These are phyloP conservation scores for Embiotoca jacksoni DNA, from an alignment of 2,113 vertebrate genomes.

Conservation along the genomic window DNA sequence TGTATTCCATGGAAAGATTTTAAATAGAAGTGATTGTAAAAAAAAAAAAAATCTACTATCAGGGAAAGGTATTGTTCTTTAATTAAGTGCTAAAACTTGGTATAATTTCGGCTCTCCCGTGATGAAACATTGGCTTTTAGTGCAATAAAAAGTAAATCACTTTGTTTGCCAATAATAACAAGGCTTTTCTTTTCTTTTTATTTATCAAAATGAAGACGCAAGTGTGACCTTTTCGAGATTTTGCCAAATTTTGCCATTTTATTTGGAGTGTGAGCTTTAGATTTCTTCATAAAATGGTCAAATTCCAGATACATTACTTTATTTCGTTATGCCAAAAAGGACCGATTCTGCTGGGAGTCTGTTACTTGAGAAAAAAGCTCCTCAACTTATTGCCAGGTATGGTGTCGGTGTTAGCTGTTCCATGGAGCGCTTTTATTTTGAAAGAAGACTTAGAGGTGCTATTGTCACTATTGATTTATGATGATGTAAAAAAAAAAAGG, in stretches of 20 bases:
- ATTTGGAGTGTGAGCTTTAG: not conserved
- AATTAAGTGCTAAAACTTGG: constrained; percentile 11
- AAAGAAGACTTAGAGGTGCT: not conserved
- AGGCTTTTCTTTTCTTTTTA: not conserved
- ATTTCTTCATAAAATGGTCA: too few relatives aligned
- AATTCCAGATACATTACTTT: too few relatives aligned
- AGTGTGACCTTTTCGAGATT: not conserved
- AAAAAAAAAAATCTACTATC: constrained; percentile 9
- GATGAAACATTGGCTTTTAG: not conserved
- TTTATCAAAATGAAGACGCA: not conserved
- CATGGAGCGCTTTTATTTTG: too few relatives aligned
- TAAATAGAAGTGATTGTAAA: not conserved
- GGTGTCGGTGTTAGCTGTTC: not conserved
- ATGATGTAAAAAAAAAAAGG: not conserved
- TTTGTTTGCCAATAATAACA: not conserved
- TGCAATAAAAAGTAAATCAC: not conserved
- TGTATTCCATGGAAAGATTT: not conserved
- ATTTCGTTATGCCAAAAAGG: too few relatives aligned
- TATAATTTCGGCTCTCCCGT: not conserved
- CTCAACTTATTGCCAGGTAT: too few relatives aligned
- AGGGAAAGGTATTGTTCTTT: constrained; percentile 1
- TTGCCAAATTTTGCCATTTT: not conserved
- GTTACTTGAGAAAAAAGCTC: not conserved
- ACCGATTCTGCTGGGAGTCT: not conserved
- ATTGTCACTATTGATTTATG: not conserved